Evolutionary conservation across 1,140 invertebrate species (phyloP).

Genomic region (Cyrtorhinus lividipennis): DNA sequence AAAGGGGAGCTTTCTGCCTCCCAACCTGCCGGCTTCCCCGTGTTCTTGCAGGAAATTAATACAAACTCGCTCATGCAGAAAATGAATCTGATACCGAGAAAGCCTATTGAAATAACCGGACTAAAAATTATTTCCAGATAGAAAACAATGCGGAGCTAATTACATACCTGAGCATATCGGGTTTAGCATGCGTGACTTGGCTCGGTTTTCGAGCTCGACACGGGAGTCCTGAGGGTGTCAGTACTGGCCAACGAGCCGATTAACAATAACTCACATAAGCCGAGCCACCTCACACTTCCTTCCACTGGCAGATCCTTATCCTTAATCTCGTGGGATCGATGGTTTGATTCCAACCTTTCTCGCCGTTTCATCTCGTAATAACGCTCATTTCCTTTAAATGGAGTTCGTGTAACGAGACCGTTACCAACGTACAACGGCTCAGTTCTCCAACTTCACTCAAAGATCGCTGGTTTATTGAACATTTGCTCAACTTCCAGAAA

Average conservation of each 20-base stretch:
- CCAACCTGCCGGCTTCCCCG: not conserved
- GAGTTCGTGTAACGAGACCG: too few species aligned
- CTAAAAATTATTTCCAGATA: not conserved
- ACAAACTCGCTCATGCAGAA: not conserved
- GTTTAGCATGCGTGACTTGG: not conserved
- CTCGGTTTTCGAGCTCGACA: too few species aligned
- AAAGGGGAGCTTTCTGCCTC: too few species aligned
- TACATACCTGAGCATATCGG: too few species aligned
- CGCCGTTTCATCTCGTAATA: not conserved
- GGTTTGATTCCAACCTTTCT: not conserved
- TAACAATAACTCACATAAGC: too few species aligned
- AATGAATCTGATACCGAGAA: not conserved
- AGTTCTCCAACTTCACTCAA: too few species aligned
- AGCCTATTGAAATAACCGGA: not conserved
- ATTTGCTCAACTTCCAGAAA: too few species aligned
- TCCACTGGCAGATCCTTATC: not conserved
- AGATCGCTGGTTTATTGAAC: too few species aligned
- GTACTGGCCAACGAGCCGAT: too few species aligned
- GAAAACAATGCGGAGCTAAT: not conserved
- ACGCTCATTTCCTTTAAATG: not conserved
- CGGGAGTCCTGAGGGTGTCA: too few species aligned
- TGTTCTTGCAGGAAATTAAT: not conserved
- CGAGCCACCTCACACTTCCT: not conserved
- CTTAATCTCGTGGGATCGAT: not conserved
- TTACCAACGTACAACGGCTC: too few species aligned